A percentile compares a stretch with the other conserved stretches of the same genome.
Conservation (phyloP, 1,140 invertebrate species). For the Drosophila suzukii region DNA sequence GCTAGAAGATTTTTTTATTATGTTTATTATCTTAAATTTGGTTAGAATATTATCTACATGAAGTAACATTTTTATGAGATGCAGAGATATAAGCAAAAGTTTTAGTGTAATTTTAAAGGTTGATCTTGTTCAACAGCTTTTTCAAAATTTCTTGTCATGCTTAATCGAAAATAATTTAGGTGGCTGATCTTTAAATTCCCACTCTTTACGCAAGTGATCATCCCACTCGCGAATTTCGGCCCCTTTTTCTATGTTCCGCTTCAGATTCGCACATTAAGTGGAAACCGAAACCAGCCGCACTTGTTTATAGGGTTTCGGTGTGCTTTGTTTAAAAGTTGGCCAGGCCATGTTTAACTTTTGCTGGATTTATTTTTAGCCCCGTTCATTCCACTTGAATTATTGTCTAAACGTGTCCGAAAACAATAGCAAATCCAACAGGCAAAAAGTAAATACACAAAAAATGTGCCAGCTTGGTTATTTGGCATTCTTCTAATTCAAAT, state of each 20-base stretch:
- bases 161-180: background rate
- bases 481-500: slow-evolving; percentile 5
- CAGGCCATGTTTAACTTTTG: slow-evolving; percentile 54
- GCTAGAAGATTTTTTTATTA: background rate
- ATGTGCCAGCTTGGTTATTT: slow-evolving; percentile 51
- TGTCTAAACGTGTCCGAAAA: slow-evolving; percentile 56
- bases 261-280: slow-evolving; percentile 16
- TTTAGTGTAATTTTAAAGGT: background rate
- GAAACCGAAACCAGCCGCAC: slow-evolving; percentile 59
- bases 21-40: background rate
- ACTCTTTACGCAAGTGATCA: slow-evolving; percentile 1
- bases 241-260: slow-evolving; percentile 14
- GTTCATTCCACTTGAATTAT: slow-evolving; percentile 68
- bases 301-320: slow-evolving; percentile 60
- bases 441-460: slow-evolving; percentile 62
- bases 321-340: slow-evolving; percentile 63
- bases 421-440: slow-evolving; percentile 29
- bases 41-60: too few species aligned
- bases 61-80: too few species aligned
- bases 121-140: slow-evolving; percentile 13
- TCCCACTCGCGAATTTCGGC: slow-evolving; percentile 19
- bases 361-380: slow-evolving; percentile 67
- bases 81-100: too few species aligned
- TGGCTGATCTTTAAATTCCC: background rate
- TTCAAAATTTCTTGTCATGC: background rate